Percentiles rank a stretch among this genome's conserved stretches.
Evolutionary conservation across 2,797 vertebrate species (phyloP).

Genomic region (Molossus alvarezi): DNA sequence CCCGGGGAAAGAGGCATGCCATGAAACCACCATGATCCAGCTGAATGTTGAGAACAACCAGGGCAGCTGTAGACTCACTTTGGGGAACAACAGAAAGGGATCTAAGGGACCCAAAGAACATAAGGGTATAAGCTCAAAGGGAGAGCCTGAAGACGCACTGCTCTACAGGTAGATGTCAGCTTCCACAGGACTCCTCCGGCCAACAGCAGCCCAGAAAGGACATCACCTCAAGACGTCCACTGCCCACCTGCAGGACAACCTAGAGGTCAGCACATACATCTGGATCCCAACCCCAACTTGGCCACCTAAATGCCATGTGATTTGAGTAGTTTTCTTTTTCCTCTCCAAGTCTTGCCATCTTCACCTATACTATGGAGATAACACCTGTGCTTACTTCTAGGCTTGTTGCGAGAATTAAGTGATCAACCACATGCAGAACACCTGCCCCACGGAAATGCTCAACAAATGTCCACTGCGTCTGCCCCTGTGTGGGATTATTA

Average conservation of each 20-base stretch:
- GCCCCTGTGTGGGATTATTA: slow-evolving; percentile 59
- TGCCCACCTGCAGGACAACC: not conserved
- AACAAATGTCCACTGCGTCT: not conserved
- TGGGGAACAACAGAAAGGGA: not conserved
- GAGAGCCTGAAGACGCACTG: not conserved
- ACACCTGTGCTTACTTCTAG: not conserved
- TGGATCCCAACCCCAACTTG: not conserved
- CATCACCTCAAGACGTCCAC: not conserved
- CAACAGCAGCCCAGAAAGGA: not conserved
- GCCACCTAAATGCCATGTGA: not conserved
- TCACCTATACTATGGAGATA: not conserved
- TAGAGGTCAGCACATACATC: not conserved
- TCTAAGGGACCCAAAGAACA: fast-evolving
- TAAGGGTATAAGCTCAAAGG: not conserved
- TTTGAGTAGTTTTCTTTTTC: not conserved
- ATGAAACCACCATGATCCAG: not conserved
- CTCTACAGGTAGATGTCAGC: not conserved
- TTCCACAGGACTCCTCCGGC: not conserved
- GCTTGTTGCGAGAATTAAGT: not conserved
- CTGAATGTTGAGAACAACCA: not conserved
- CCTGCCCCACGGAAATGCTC: not conserved
- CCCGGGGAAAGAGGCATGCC: not conserved
- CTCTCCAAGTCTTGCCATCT: not conserved
- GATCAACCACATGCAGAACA: not conserved
- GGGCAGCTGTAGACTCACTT: not conserved